Evolutionary conservation across 2,797 vertebrate genomes (phyloP).

Genomic region (Peromyscus melanophrys): DNA sequence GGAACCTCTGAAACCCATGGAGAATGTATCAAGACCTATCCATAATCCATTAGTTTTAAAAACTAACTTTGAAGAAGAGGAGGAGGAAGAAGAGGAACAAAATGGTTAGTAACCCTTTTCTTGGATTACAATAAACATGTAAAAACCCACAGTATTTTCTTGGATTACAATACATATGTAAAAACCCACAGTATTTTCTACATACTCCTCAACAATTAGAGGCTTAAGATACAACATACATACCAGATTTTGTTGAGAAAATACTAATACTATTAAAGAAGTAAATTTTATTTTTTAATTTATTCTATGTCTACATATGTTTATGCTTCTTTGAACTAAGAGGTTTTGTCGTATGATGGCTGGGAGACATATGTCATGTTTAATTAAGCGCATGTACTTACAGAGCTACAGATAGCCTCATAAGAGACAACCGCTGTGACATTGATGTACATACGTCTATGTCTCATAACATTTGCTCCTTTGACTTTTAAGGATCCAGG

Average conservation of each 20-base stretch:
- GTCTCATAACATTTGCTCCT: background rate
- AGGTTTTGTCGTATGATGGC: background rate
- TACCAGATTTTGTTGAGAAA: background rate
- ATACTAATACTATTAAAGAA: constrained; percentile 42
- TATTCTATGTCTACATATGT: background rate
- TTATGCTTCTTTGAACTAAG: constrained; percentile 3
- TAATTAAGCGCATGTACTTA: background rate
- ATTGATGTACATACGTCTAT: background rate
- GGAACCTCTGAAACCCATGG: constrained; percentile 81
- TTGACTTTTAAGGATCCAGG: background rate
- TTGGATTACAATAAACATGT: background rate
- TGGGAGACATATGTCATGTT: background rate
- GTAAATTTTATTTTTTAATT: constrained; percentile 8
- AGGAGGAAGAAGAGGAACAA: constrained; percentile 80
- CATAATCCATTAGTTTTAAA: constrained; percentile 88
- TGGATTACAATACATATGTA: background rate
- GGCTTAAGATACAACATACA: background rate
- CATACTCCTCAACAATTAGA: background rate
- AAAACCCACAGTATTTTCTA: background rate
- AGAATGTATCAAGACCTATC: constrained; percentile 84
- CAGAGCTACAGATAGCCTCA: background rate
- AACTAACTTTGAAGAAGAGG: constrained; percentile 84
- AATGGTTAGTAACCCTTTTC: constrained; percentile 82
- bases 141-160: background rate
- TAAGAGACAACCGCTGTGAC: background rate